Conservation (phyloP, 2,888 invertebrate genomes). For the Camptogramma bilineatum region DNA sequence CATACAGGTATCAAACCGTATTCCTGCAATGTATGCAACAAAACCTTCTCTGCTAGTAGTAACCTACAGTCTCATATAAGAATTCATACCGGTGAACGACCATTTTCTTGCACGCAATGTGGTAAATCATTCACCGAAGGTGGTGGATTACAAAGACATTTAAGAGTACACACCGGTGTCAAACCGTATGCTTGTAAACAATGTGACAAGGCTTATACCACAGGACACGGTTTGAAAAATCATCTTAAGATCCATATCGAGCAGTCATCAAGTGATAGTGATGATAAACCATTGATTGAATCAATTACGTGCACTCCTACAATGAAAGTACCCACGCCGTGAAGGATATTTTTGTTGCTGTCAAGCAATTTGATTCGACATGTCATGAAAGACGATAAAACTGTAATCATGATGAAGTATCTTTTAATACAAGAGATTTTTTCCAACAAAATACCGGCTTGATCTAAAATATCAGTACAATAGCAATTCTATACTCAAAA, state of each 20-base stretch:
- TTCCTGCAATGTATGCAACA: slow-evolving; percentile 8
- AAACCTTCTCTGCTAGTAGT: slow-evolving; percentile 12
- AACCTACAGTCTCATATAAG: slow-evolving; percentile 15
- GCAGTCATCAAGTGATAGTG: slow-evolving; percentile 3
- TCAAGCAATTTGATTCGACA: background rate
- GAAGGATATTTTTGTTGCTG: background rate
- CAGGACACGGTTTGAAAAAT: slow-evolving; percentile 17
- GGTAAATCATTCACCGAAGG: slow-evolving; percentile 19
- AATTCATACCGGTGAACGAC: slow-evolving; percentile 10
- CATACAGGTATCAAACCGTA: slow-evolving; percentile 15
- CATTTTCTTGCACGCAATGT: slow-evolving; percentile 7
- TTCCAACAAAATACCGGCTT: too few species aligned
- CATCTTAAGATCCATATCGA: slow-evolving; percentile 7
- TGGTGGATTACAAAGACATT: slow-evolving; percentile 13
- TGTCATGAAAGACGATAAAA: slow-evolving; percentile 2
- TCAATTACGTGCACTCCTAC: slow-evolving; percentile 5
- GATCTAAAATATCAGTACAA: too few species aligned
- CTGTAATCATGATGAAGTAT: background rate
- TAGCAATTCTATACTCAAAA: too few species aligned
- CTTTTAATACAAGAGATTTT: too few species aligned
- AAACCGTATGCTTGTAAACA: slow-evolving; percentile 16
- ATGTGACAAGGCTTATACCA: slow-evolving; percentile 16
- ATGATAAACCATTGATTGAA: slow-evolving; percentile 6
- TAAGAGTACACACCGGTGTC: slow-evolving; percentile 13
- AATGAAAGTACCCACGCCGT: background rate